Evolutionary conservation across 2,113 vertebrate genomes (phyloP), one percentile per base, ranked within the genome.

Genomic region (Gallinago undulata): DNA sequence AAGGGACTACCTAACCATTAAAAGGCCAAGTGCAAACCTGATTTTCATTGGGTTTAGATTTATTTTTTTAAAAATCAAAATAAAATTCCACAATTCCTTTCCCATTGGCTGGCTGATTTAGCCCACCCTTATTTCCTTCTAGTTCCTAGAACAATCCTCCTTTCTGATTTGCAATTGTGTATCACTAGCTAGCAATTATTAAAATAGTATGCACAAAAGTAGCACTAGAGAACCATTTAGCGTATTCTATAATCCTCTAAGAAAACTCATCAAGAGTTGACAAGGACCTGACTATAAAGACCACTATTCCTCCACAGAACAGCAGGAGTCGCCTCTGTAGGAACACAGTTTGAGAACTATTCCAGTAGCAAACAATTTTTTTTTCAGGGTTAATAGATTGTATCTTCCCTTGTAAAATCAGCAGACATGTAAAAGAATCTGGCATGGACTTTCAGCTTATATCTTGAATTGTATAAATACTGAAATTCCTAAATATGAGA

Each of bases 391-490:
- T 48, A 25, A 28, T 21, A 57, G 35, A 57, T 73, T 62, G 33
- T 45, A 69, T 64, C 33, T 89, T 84, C 27, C 19, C 37, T 77
- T 88, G 62, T 33, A 83, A 95, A 95, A 91, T 33, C 45, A 87
- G 10, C n/a, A 72, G 27, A 43, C 10, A 15, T 11, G 11, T 67
- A 35, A 79, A 92, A 94, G 22, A 60, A 45, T 51, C 23, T 85
- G 51, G 9, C 10, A 8, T 10, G 11, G 82, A 56, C 18, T 82
- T 78, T 41, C 17, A 87, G 10, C 0, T 0, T 33, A 4, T 9
- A 80, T 12, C 17, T 68, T 84, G 60, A 91, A 37, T n/a, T 39
- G n/a, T 33, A 57, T 16, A 75, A 55, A 75, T 53, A 55, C 14
- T 51, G 25, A 86, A 93, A 96, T 85, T 59, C 30, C 84, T 82